phyloP scores from a whole-genome alignment of 37 sponge, comb jelly and placozoan species.

The Petrosia ficiformis region DNA sequence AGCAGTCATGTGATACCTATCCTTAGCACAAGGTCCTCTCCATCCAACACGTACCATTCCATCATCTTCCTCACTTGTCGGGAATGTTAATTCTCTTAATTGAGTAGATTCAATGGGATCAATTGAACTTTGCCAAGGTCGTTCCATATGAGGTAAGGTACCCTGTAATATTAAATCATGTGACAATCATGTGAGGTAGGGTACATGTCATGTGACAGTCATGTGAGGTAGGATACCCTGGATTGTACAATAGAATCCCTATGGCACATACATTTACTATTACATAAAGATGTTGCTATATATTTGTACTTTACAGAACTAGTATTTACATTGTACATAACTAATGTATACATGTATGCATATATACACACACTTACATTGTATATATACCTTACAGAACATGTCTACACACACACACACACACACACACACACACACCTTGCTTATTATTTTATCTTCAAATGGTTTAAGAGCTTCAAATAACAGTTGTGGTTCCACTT shows the following conservation, averaged over 20 bases:
- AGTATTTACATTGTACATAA: too few relatives aligned
- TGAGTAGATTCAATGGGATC: constrained; percentile 47
- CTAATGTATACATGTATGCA: background rate
- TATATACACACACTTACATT: background rate
- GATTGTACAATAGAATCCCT: background rate
- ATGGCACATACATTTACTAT: too few relatives aligned
- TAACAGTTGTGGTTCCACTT: constrained; percentile 64
- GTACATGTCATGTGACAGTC: too few relatives aligned
- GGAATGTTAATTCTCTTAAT: constrained; percentile 46
- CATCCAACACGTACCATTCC: constrained; percentile 65
- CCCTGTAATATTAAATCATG: constrained; percentile 28
- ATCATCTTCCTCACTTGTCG: constrained; percentile 71
- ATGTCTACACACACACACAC: background rate
- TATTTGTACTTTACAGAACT: too few relatives aligned
- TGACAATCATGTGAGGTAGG: background rate
- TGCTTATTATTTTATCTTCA: constrained; percentile 73
- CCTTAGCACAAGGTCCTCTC: constrained; percentile 66
- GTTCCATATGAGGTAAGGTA: constrained; percentile 59
- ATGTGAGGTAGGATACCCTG: too few relatives aligned
- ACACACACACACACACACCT: constrained; percentile 29
- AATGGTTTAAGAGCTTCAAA: constrained; percentile 59
- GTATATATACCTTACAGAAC: background rate
- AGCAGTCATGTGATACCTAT: background rate
- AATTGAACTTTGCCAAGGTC: constrained; percentile 83
- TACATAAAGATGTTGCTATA: too few relatives aligned